Base-by-base conservation (phyloP, 2,888 invertebrate genomes). In the Netelia melanura region DNA sequence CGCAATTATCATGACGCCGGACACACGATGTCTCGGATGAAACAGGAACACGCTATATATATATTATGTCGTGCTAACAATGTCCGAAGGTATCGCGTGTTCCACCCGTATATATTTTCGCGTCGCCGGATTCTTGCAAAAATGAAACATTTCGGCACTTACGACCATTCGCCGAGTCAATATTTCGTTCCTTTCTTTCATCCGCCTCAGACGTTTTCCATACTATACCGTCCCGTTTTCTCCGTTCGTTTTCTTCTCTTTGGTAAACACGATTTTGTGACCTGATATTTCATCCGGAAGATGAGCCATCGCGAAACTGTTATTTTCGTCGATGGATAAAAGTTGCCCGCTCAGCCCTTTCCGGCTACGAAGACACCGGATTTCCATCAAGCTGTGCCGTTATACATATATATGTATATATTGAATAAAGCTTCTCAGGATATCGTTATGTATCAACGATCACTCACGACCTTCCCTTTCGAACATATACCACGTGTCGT, bases 1-100 rank as follows among this genome's bases (percentile, higher is more conserved):
- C 86, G 88, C 88, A 87, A 89, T 86, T 85, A 86, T 81, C 75
- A 61, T 58, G 72, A 81, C 74, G 80, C 65, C 62, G 80, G 78
- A 71, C 80, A 85, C 75, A 84, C 56, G 62, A 76, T 67, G 76
- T 81, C 78, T 78, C 61, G 81, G 68, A 67, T 84, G 54, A 23
- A 62, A 67, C 72, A 30, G 54, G 48, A 25, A 65, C 38, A 67
- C n/a, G 48, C 30, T 21, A 65, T 30, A n/a, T 48, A 54, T 48
- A 14, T 48, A 11, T 38, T 48, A 14, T 48, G 3, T 38, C 14
- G 48, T 14, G 48, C 8, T 14, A 30, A 25, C 23, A 70, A 8
- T 25, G 23, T n/a, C n/a, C 10, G 1, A 48, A 54, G 30, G 21
- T 14, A 52, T 68, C 23, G 68, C 44, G 17, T 67, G 67, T 48